phyloP scores from a whole-genome alignment of 2,113 vertebrate genomes.

The Astur gentilis region DNA sequence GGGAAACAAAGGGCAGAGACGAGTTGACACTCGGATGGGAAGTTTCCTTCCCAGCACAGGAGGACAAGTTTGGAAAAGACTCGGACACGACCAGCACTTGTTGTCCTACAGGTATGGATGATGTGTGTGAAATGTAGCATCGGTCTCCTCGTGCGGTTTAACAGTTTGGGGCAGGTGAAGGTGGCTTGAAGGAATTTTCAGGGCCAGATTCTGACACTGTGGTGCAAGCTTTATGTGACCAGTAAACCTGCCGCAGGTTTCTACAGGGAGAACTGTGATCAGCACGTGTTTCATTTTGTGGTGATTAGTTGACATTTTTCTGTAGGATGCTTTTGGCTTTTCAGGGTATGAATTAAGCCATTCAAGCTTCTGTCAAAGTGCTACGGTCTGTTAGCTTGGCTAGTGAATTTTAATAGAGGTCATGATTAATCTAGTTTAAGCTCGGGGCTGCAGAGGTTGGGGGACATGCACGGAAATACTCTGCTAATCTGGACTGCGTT shows the following conservation, averaged over 20 bases:
- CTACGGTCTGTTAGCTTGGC: not conserved
- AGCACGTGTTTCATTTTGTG: not conserved
- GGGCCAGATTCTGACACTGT: not conserved
- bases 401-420: not conserved
- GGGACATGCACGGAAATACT: rapidly evolving
- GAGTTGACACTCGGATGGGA: not conserved
- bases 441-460: not conserved
- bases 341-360: not conserved
- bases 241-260: not conserved
- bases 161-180: not conserved
- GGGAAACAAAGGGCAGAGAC: not conserved
- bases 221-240: not conserved
- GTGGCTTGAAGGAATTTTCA: not conserved
- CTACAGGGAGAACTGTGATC: rapidly evolving
- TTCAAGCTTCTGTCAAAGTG: not conserved
- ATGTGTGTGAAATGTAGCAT: not conserved
- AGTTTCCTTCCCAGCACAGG: not conserved
- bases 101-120: conserved; percentile 6
- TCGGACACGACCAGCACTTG: not conserved
- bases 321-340: not conserved
- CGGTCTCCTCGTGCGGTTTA: not conserved
- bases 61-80: not conserved
- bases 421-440: not conserved
- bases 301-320: not conserved
- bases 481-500: not conserved